Percentiles rank a stretch among this genome's conserved stretches.
Evolutionary conservation across 2,888 invertebrate species (phyloP).

Genomic region (Trachelus iudaicus): DNA sequence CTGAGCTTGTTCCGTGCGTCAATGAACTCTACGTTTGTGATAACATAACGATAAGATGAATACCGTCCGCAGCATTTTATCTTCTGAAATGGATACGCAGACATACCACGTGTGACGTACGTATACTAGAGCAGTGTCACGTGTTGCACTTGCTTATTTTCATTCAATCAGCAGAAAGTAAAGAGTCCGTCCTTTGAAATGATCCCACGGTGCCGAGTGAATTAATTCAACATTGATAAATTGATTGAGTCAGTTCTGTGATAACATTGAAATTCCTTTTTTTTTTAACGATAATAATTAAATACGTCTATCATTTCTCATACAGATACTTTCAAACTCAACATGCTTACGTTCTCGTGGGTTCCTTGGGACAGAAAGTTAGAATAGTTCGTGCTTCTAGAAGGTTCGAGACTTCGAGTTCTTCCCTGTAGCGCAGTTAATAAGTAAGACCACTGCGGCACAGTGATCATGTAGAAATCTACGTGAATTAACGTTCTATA

Average conservation of each 20-base stretch:
- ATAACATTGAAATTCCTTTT: not conserved
- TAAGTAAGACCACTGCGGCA: slow-evolving; percentile 21
- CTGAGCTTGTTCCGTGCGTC: not conserved
- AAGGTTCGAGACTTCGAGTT: slow-evolving; percentile 26
- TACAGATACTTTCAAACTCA: not conserved
- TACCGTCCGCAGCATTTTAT: not conserved
- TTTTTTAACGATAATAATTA: not conserved
- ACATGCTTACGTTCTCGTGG: not conserved
- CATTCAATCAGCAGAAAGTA: not conserved
- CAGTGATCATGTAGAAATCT: too few species aligned
- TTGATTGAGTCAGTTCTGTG: not conserved
- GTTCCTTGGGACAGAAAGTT: too few species aligned
- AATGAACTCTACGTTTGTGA: not conserved
- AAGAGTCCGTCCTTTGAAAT: not conserved
- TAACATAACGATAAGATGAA: not conserved
- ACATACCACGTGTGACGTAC: not conserved
- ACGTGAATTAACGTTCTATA: not conserved
- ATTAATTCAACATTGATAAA: not conserved
- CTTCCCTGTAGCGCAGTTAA: slow-evolving; percentile 13
- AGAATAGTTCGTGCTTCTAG: not conserved
- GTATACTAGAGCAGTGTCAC: not conserved
- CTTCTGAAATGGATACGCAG: not conserved
- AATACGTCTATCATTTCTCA: not conserved
- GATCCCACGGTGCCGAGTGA: not conserved
- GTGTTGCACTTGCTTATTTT: not conserved